Evolutionary conservation across 2,888 invertebrate genomes (phyloP).

Genomic region (Chrysotoxum bicinctum): DNA sequence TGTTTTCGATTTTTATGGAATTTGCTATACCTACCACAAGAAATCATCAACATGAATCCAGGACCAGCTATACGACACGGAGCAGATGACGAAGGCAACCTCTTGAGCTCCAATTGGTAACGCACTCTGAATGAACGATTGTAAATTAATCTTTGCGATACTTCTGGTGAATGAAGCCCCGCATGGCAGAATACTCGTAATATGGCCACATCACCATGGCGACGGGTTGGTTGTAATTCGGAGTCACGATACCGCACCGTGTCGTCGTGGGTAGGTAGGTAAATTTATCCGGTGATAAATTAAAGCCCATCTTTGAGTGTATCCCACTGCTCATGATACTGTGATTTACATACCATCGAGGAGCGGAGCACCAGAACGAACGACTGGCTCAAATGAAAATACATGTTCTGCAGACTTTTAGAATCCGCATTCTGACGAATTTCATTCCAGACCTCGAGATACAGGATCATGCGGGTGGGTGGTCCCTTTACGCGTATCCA

Average conservation of each 20-base stretch:
- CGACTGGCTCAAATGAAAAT: conserved; percentile 1
- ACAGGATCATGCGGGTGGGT: conserved; percentile 33
- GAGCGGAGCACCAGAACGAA: not conserved
- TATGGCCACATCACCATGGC: not conserved
- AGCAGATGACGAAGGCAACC: not conserved
- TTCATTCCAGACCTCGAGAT: not conserved
- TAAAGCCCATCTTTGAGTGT: conserved; percentile 7
- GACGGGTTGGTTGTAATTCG: conserved; percentile 16
- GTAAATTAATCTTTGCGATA: conserved; percentile 62
- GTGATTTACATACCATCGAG: conserved; percentile 26
- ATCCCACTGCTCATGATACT: not conserved
- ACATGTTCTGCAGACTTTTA: conserved; percentile 37
- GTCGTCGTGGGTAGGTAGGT: not conserved
- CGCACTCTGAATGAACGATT: conserved; percentile 49
- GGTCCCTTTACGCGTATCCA: conserved; percentile 27
- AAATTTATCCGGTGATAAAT: conserved; percentile 43
- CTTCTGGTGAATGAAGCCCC: conserved; percentile 23
- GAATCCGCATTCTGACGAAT: conserved; percentile 15
- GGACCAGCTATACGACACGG: not conserved
- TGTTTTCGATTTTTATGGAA: not conserved
- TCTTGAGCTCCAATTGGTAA: not conserved
- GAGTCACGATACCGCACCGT: conserved; percentile 20
- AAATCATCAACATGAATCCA: not conserved
- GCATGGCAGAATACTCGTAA: not conserved
- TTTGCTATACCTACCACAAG: not conserved